phyloP scores from a whole-genome alignment of 2,797 vertebrate genomes.

The Urocyon cinereoargenteus region DNA sequence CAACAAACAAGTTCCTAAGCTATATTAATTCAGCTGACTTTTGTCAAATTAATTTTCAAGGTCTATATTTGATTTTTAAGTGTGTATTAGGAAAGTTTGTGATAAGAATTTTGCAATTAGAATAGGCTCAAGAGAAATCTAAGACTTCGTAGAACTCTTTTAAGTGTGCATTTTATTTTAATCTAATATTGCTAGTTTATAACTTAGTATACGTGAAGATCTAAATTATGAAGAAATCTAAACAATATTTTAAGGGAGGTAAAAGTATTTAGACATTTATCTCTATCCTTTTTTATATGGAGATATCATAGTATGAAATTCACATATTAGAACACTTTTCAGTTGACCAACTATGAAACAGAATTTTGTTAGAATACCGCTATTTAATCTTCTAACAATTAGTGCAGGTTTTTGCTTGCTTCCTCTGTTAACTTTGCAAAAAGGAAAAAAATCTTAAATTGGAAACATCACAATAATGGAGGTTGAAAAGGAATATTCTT shows the following conservation, averaged over 20 bases:
- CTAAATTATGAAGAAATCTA: not conserved
- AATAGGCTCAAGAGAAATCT: not conserved
- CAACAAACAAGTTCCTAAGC: not conserved
- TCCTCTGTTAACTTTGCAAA: slow-evolving; percentile 25
- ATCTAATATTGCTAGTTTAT: not conserved
- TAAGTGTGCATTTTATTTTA: not conserved
- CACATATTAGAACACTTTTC: not conserved
- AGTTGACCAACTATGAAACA: not conserved
- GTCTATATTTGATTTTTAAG: not conserved
- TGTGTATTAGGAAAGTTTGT: not conserved
- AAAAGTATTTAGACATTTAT: slow-evolving; percentile 13
- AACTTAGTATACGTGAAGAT: not conserved
- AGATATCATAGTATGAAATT: not conserved
- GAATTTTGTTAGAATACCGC: slow-evolving; percentile 41
- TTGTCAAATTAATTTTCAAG: slow-evolving; percentile 41
- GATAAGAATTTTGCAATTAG: slow-evolving; percentile 40
- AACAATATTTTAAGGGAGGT: slow-evolving; percentile 5
- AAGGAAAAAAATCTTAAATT: not conserved
- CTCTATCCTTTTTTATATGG: not conserved
- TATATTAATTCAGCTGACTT: slow-evolving; percentile 37
- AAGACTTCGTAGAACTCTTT: not conserved
- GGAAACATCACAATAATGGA: not conserved
- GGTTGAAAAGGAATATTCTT: slow-evolving; percentile 45
- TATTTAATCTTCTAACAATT: slow-evolving; percentile 61
- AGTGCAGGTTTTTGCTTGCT: not conserved